phyloP scores from a whole-genome alignment of 2,797 vertebrate species.

The Sebastes iracundus region DNA sequence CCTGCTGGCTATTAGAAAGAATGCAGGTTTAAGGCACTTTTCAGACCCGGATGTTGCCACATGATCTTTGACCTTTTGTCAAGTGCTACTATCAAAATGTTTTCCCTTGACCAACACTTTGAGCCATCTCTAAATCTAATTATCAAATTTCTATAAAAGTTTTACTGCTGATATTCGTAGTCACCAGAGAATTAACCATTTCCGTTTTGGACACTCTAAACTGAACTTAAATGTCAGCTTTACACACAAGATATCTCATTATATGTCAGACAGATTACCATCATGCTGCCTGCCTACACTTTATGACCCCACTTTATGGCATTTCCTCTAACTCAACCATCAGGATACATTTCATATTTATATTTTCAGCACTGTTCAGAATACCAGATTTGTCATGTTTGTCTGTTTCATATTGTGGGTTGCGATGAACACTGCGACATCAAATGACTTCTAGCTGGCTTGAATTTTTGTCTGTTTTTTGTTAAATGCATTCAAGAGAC shows the following conservation, averaged over 20 bases:
- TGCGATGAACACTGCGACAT: neutral
- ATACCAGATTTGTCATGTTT: neutral
- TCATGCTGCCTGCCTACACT: neutral
- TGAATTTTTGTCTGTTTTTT: neutral
- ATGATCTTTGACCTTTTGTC: neutral
- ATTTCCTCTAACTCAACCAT: neutral
- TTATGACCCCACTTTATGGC: neutral
- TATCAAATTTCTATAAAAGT: neutral
- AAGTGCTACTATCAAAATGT: neutral
- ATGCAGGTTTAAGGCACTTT: fast-evolving
- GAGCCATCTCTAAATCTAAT: neutral
- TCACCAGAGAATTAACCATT: neutral
- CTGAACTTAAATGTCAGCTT: neutral
- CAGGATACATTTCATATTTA: neutral
- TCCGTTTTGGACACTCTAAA: neutral
- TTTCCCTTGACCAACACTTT: neutral
- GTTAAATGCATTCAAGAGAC: neutral
- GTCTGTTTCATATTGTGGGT: neutral
- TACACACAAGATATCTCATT: neutral
- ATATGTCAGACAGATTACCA: neutral
- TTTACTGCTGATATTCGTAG: neutral
- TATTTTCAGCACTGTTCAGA: neutral
- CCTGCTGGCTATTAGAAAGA: too few species aligned
- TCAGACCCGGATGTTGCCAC: too few species aligned
- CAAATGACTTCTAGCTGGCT: neutral